These are phyloP conservation scores for Melospiza melodia DNA, from an alignment of 2,113 vertebrate genomes.

Conservation along the genomic window DNA sequence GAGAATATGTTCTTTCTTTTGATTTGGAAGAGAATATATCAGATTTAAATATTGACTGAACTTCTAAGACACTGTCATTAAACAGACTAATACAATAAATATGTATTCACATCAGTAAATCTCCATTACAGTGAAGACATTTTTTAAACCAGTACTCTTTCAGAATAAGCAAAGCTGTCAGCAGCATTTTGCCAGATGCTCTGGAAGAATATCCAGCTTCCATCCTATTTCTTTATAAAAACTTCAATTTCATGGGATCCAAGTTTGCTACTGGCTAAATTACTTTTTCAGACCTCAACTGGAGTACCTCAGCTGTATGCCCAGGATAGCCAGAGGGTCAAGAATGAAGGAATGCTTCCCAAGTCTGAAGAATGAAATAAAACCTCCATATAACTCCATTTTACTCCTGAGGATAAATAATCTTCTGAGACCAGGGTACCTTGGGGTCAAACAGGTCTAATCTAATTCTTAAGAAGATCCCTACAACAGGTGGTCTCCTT, in stretches of 20 bases:
- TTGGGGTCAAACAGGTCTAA: not conserved
- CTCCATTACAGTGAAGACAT: not conserved
- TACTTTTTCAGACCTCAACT: not conserved
- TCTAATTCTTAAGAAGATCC: not conserved
- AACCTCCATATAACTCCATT: not conserved
- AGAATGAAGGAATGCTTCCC: not conserved
- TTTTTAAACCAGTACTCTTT: not conserved
- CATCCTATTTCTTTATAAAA: not conserved
- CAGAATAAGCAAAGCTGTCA: conserved; percentile 14
- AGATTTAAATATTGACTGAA: not conserved
- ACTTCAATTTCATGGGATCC: not conserved
- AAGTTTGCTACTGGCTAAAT: not conserved
- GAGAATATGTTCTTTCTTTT: not conserved
- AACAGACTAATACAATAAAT: not conserved
- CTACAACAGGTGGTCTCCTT: not conserved
- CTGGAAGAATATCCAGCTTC: not conserved
- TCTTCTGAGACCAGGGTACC: not conserved
- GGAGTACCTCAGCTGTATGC: not conserved
- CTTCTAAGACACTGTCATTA: not conserved
- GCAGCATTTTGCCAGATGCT: not conserved
- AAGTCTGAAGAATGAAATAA: not conserved
- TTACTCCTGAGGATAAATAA: not conserved
- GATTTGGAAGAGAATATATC: not conserved
- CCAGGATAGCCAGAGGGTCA: not conserved
- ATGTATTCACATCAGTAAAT: not conserved